Base-by-base conservation (phyloP, 2,888 invertebrate genomes). In the Xylocampa areola region DNA sequence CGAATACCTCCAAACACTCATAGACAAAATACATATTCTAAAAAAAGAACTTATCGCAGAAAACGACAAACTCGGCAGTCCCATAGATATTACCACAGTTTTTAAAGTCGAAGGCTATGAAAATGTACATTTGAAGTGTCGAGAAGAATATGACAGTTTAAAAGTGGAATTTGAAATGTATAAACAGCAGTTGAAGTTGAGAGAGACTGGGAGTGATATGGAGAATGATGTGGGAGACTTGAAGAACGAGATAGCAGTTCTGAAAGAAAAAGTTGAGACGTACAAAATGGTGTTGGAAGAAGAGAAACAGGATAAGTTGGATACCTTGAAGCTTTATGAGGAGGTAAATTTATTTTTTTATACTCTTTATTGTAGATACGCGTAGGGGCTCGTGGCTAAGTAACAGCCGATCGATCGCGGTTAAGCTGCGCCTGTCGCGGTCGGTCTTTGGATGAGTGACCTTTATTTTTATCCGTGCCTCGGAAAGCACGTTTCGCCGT, bases 151-250 rank as follows among this genome's bases (percentile, higher is more conserved):
- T 40, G 95, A 95, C 11, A 90, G 84, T 23, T 81, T 97, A 14
- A 95, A 95, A 70, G 91, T 95, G 33, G 96, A 97, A 73, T 96
- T 96, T 78, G 97, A 97, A 66, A 86, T 92, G 32, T 96, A 95
- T 68, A 96, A 96, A 82, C 81, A 87, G 37, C 90, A 94, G 63
- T 47, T 37, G 51, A 86, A 82, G 60, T 66, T 73, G 13, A 83
- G 73, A 43, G 80, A 80, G 10, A 80, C 69, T n/a, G 82, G 79
- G 1, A 80, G 75, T 23, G 87, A 86, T 17, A 77, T 70, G 3
- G 83, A 84, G 62, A 85, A 76, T 43, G 91, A 92, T 76, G 81
- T 90, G 35, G 91, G 90, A 19, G 87, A 94, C 52, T 89, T 96
- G 71, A 95, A 94, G 80, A 91, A 91, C 3, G 96, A 97, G 81